Conservation (phyloP, 2,888 invertebrate genomes). For the Anticlea derivata region DNA sequence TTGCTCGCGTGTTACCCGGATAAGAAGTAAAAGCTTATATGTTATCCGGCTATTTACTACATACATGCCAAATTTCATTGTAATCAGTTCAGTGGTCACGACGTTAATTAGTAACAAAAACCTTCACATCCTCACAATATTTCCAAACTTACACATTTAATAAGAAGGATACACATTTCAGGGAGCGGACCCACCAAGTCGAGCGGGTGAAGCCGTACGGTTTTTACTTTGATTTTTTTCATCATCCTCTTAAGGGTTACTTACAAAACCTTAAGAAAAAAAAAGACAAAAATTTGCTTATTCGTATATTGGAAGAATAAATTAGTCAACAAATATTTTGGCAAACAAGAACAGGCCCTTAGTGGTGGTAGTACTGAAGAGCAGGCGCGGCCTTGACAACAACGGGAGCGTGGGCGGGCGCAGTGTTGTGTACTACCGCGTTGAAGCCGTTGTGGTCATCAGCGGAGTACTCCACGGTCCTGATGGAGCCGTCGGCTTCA, state of each 20-base stretch:
- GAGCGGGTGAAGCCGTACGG: too few relatives aligned
- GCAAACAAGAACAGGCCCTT: conserved; percentile 30
- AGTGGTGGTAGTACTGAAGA: conserved; percentile 61
- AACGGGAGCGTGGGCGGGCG: conserved; percentile 60
- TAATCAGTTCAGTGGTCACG: too few relatives aligned
- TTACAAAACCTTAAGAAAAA: not conserved
- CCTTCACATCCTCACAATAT: too few relatives aligned
- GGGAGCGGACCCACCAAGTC: too few relatives aligned
- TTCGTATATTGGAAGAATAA: conserved; percentile 55
- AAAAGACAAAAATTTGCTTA: conserved; percentile 14
- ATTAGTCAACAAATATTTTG: conserved; percentile 43
- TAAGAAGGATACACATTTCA: too few relatives aligned
- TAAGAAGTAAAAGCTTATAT: too few relatives aligned
- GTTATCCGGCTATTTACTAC: too few relatives aligned
- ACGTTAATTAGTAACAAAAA: too few relatives aligned
- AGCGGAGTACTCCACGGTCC: conserved; percentile 81
- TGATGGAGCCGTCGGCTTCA: conserved; percentile 82
- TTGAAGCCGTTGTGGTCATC: conserved; percentile 80
- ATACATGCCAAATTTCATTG: too few relatives aligned
- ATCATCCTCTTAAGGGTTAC: not conserved
- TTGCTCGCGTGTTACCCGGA: too few relatives aligned
- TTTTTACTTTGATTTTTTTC: too few relatives aligned
- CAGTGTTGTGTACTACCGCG: conserved; percentile 66
- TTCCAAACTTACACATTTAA: too few relatives aligned
- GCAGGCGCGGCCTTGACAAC: conserved; percentile 57